Percentiles rank a stretch among this genome's conserved stretches.
phyloP scores from a whole-genome alignment of 2,797 vertebrate species.

The Ceryle rudis region DNA sequence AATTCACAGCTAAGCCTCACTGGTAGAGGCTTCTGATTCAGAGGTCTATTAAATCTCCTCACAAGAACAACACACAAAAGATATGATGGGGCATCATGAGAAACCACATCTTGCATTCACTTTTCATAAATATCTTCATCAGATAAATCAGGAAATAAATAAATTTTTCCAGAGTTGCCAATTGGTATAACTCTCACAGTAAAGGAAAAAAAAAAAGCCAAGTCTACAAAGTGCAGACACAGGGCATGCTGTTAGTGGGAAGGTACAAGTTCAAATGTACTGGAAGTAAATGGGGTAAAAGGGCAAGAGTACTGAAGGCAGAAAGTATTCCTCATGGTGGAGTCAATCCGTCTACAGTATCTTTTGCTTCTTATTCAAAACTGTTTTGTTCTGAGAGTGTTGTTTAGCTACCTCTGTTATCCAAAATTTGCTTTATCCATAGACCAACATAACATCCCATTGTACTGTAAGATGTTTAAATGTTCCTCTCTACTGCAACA shows the following conservation, averaged over 20 bases:
- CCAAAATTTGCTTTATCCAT: neutral
- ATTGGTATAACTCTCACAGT: neutral
- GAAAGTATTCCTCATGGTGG: neutral
- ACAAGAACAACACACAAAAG: neutral
- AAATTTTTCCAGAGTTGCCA: neutral
- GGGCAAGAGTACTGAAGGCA: neutral
- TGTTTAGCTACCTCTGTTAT: neutral
- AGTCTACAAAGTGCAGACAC: neutral
- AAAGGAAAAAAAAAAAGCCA: neutral
- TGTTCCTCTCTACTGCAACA: rapidly evolving
- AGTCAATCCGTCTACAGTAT: neutral
- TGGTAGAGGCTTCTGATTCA: neutral
- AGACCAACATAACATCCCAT: neutral
- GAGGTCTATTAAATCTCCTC: neutral
- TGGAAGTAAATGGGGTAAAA: neutral
- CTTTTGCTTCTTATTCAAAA: neutral
- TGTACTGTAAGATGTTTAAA: neutral
- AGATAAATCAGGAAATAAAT: neutral
- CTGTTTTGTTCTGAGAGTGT: too few species aligned
- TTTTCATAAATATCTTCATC: neutral
- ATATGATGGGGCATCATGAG: neutral
- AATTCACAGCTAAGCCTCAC: neutral
- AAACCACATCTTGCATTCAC: neutral
- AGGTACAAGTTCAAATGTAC: neutral
- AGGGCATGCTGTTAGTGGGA: neutral